Percentiles rank a stretch among this genome's conserved stretches.
These are phyloP conservation scores for Panagrolaimus sp. DNA, from an alignment of 1,140 invertebrate species.

Conservation along the genomic window DNA sequence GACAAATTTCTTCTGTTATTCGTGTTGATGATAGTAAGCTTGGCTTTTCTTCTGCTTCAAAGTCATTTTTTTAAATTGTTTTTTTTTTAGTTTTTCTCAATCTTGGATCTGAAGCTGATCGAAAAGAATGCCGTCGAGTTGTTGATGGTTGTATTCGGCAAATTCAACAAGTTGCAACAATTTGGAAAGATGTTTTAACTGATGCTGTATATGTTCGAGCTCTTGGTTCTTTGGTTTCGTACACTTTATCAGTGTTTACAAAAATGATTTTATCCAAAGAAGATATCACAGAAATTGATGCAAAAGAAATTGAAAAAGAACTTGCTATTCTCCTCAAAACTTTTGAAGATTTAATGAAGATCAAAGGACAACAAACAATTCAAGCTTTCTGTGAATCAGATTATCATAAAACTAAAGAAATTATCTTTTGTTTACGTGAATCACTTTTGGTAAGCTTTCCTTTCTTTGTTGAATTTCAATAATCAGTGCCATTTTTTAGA, in stretches of 20 bases:
- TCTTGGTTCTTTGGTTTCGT: neutral
- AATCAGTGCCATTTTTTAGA: neutral
- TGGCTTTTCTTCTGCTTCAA: neutral
- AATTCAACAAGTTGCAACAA: neutral
- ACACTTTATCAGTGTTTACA: neutral
- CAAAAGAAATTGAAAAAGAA: neutral
- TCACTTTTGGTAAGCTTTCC: neutral
- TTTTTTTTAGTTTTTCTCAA: neutral
- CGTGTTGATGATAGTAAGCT: neutral
- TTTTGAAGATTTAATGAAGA: neutral
- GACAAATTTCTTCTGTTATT: constrained; percentile 6
- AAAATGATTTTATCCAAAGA: neutral
- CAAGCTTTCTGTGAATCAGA: neutral
- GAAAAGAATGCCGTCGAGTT: neutral
- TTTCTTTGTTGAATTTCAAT: too few relatives aligned
- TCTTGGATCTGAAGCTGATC: neutral
- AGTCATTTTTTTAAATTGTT: neutral
- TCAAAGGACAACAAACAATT: neutral
- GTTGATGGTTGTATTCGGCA: neutral
- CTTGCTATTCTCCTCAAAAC: neutral
- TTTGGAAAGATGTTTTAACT: constrained; percentile 4
- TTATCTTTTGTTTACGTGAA: neutral
- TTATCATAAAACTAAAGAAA: neutral
- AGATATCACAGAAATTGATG: neutral
- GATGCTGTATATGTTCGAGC: constrained; percentile 7